Percentiles rank a stretch among this genome's conserved stretches.
Evolutionary conservation across 1,140 invertebrate species (phyloP).

Genomic region (Zaprionus capensis): DNA sequence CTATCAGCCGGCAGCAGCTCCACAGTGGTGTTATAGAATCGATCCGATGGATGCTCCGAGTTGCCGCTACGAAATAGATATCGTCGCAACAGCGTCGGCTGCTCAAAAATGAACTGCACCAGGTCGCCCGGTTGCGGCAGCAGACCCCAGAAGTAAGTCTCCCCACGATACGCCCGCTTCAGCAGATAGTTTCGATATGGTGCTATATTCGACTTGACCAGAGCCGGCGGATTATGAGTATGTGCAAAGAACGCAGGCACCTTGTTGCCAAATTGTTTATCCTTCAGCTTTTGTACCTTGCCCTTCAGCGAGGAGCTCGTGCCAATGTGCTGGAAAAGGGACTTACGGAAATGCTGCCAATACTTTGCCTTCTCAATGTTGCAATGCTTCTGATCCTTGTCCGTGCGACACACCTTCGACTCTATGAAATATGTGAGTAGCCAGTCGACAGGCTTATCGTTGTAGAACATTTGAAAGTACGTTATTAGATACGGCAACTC

Average conservation of each 20-base stretch:
- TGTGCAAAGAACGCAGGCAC: conserved; percentile 92
- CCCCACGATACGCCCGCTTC: conserved; percentile 93
- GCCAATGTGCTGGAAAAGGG: conserved; percentile 98
- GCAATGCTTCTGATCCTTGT: conserved; percentile 96
- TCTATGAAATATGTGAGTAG: conserved; percentile 95
- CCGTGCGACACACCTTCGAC: conserved; percentile 95
- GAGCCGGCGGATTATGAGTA: conserved; percentile 91
- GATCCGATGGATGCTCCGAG: conserved; percentile 95
- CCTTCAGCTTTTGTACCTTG: conserved; percentile 98
- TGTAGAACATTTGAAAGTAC: conserved; percentile 94
- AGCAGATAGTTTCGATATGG: conserved; percentile 93
- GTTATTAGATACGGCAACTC: conserved; percentile 95
- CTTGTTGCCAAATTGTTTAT: conserved; percentile 95
- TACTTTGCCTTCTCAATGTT: conserved; percentile 91
- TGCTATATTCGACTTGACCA: conserved; percentile 91
- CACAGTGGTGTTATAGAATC: conserved; percentile 95
- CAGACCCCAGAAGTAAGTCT: conserved; percentile 96
- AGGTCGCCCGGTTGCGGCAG: conserved; percentile 93
- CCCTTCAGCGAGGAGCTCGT: conserved; percentile 97
- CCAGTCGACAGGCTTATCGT: conserved; percentile 99
- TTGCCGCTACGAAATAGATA: conserved; percentile 96
- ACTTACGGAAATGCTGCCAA: conserved; percentile 95
- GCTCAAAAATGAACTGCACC: conserved; percentile 92
- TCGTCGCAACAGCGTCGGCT: conserved; percentile 90
- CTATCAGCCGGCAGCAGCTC: conserved; percentile 90